A percentile compares a stretch with the other conserved stretches of the same genome.
Conservation (phyloP, 2,797 vertebrate genomes). For the Hydrophis major region DNA sequence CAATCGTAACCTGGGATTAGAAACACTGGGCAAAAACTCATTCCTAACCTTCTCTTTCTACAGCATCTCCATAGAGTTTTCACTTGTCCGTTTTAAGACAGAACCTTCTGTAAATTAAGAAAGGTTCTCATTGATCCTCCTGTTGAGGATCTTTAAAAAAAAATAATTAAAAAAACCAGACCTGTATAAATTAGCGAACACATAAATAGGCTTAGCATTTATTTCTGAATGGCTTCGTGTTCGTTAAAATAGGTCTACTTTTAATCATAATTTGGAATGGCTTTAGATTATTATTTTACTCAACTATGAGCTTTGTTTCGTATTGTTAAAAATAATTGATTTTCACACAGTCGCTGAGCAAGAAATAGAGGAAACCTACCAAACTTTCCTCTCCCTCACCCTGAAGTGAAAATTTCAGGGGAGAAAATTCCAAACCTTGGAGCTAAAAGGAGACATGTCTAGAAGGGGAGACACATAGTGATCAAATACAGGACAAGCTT, state of each 20-base stretch:
- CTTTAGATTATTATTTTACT: constrained; percentile 50
- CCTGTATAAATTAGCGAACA: background rate
- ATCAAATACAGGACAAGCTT: constrained; percentile 59
- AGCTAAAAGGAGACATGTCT: constrained; percentile 55
- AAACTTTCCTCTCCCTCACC: constrained; percentile 42
- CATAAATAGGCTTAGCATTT: constrained; percentile 45
- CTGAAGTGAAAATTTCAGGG: constrained; percentile 25
- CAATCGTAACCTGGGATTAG: constrained; percentile 22
- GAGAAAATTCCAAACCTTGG: constrained; percentile 54
- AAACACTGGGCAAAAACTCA: constrained; percentile 50
- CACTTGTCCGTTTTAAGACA: constrained; percentile 4
- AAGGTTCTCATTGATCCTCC: background rate
- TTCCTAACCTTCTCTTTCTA: constrained; percentile 43
- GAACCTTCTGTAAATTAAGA: constrained; percentile 26
- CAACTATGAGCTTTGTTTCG: constrained; percentile 58
- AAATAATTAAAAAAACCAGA: background rate
- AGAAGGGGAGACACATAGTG: constrained; percentile 61
- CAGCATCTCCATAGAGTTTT: constrained; percentile 34
- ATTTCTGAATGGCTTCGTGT: constrained; percentile 57
- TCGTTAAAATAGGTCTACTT: constrained; percentile 34
- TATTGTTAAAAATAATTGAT: constrained; percentile 52
- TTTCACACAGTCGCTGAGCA: constrained; percentile 60
- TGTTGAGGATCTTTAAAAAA: background rate
- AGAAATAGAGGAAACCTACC: constrained; percentile 49
- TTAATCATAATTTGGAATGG: constrained; percentile 27